These are phyloP conservation scores for Thamnophis sirtalis DNA, from an alignment of 2,113 vertebrate species.

Conservation along the genomic window DNA sequence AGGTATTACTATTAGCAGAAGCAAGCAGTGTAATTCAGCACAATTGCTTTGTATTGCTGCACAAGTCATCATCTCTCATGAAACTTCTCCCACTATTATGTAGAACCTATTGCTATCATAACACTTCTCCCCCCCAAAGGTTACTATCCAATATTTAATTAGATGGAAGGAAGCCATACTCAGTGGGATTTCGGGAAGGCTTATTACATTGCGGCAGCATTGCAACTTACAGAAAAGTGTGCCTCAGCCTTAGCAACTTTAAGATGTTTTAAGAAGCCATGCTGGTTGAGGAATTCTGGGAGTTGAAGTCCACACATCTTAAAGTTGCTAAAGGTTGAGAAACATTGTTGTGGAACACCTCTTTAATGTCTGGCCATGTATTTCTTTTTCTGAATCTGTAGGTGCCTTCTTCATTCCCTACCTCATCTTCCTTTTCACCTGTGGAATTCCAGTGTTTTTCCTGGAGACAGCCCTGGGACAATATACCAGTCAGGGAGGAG, in stretches of 20 bases:
- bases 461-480: slow-evolving; percentile 88
- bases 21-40: not conserved
- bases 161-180: not conserved
- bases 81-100: not conserved
- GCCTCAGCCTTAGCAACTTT: not conserved
- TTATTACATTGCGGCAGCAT: not conserved
- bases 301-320: not conserved
- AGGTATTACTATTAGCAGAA: not conserved
- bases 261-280: not conserved
- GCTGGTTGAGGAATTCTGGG: not conserved
- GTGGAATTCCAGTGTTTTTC: slow-evolving; percentile 88
- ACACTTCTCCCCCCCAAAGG: not conserved
- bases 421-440: slow-evolving; percentile 92
- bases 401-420: slow-evolving; percentile 96
- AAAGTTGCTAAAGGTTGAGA: not conserved
- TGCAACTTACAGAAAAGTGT: not conserved
- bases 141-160: not conserved
- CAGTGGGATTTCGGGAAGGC: not conserved
- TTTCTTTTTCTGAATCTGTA: slow-evolving; percentile 44
- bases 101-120: not conserved
- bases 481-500: slow-evolving; percentile 86
- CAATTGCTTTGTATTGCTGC: not conserved
- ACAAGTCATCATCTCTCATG: not conserved
- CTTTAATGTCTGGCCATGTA: not conserved
- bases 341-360: not conserved